Percentiles rank a stretch among this genome's conserved stretches.
Conservation (phyloP, 1,140 invertebrate species). For the Zaprionus camerounensis region DNA sequence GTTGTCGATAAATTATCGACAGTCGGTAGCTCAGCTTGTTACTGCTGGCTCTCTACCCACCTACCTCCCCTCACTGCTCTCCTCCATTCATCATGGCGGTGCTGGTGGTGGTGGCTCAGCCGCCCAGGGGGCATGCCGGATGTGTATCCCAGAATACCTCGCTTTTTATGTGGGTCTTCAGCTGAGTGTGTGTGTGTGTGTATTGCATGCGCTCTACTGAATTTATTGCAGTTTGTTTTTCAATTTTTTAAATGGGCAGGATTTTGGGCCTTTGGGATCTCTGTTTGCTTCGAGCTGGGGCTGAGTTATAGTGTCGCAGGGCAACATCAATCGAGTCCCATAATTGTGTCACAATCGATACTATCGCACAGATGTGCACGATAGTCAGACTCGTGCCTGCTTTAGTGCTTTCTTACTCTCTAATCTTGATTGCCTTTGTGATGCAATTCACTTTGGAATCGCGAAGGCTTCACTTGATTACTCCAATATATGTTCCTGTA, state of each 20-base stretch:
- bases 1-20: constrained; percentile 78
- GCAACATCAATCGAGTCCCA: constrained; percentile 35
- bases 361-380: neutral
- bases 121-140: constrained; percentile 55
- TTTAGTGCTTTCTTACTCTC: neutral
- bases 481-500: constrained; percentile 5
- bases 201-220: constrained; percentile 49
- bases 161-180: constrained; percentile 24
- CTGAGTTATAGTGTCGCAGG: constrained; percentile 57
- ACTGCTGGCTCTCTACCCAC: constrained; percentile 32
- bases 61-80: neutral
- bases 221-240: constrained; percentile 82
- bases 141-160: constrained; percentile 51
- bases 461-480: neutral
- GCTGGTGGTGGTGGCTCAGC: constrained; percentile 2
- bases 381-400: neutral
- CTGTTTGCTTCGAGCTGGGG: constrained; percentile 7
- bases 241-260: constrained; percentile 71
- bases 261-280: constrained; percentile 31
- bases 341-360: constrained; percentile 23
- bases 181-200: constrained; percentile 25
- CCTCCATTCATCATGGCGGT: constrained; percentile 21
- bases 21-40: constrained; percentile 50
- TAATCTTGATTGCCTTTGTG: neutral
- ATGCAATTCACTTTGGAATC: neutral